These are phyloP conservation scores for Sus scrofa DNA, from an alignment of 2,113 vertebrate species.

Conservation along the genomic window T2T-Sscrofa CM000823.6:49956501-49957000, in stretches of 20 bases:
- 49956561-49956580: too few relatives aligned
- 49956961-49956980: neutral
- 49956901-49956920: neutral
- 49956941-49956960: neutral
- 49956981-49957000: slow-evolving; percentile 1
- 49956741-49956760: neutral
- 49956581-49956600: too few relatives aligned
- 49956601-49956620: too few relatives aligned
- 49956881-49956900: slow-evolving; percentile 60
- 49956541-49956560: too few relatives aligned
- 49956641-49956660: neutral
- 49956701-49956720: slow-evolving; percentile 40
- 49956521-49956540: too few relatives aligned
- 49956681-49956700: neutral
- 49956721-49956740: slow-evolving; percentile 4
- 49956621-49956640: slow-evolving; percentile 48
- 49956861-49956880: neutral
- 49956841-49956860: slow-evolving; percentile 25
- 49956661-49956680: neutral
- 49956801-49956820: slow-evolving; percentile 23
- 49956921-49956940: neutral
- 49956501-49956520: too few relatives aligned
- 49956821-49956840: slow-evolving; percentile 8
- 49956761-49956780: slow-evolving; percentile 8
- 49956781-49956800: slow-evolving; percentile 18